Base-by-base conservation (phyloP, 2,113 vertebrate species). In the Pteronura brasiliensis region DNA sequence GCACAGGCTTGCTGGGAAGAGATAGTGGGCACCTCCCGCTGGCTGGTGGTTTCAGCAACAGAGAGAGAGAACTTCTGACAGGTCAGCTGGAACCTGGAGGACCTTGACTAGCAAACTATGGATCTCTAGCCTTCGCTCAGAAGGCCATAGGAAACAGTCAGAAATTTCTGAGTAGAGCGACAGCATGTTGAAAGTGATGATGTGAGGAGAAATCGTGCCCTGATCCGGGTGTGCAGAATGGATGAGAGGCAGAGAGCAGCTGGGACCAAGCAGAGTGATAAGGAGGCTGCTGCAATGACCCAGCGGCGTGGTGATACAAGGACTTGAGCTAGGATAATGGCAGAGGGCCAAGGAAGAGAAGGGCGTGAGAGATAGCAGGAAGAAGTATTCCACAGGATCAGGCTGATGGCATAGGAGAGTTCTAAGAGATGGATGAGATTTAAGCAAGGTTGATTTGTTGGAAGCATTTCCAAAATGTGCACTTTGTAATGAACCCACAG, bases 401-500 rank as follows among this genome's bases (percentile, higher is more conserved):
- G 74, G 27, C 47, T 89, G 84, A 74, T 57, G 83, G 72, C 90
- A 44, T 57, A 49, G 79, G 74, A 79, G 71, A 27, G 6, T 81
- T 74, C 18, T 36, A 59, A 42, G 79, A 96, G 67, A 92, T 71
- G 67, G 90, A 87, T 74, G 94, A 84, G 87, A 95, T 89, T 90
- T 76, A 49, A 76, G 80, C 39, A 80, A 82, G 39, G 67, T 31
- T 97, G 83, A 89, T 82, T 91, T 74, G 39, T 89, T 92, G 69
- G 94, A 92, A 87, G 42, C 20, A 29, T 61, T 92, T 97, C 44
- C 69, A 95, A 93, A 87, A 74, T 87, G 39, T 80, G 18, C 57
- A 80, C 69, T 90, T 89, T 83, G 74, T 92, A 87, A 67, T 69
- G 82, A 95, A 93, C 63, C 90, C 93, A 31, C 67, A 95, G 79